Conservation (phyloP, 2,797 vertebrate genomes). For the Catharus ustulatus region DNA sequence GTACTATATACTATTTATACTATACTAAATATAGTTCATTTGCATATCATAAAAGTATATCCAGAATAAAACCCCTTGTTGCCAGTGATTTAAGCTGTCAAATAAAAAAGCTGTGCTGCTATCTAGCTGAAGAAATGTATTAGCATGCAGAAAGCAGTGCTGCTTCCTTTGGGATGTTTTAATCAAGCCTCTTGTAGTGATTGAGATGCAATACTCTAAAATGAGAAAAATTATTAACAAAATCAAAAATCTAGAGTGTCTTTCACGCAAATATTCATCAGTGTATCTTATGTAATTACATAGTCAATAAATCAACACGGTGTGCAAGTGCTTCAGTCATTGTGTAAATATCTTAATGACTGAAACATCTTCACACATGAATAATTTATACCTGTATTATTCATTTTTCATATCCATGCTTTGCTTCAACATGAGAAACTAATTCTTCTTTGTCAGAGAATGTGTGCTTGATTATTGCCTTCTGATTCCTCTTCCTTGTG, state of each 20-base stretch:
- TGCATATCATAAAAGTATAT: background rate
- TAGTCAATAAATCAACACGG: constrained; percentile 74
- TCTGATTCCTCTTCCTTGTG: constrained; percentile 53
- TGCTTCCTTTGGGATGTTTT: constrained; percentile 50
- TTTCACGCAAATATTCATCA: constrained; percentile 73
- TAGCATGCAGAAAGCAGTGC: constrained; percentile 36
- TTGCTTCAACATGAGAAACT: constrained; percentile 70
- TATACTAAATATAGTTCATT: background rate
- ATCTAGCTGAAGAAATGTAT: constrained; percentile 23
- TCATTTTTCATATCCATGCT: constrained; percentile 70
- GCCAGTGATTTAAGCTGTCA: constrained; percentile 12
- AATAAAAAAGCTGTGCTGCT: background rate
- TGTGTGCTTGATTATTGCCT: constrained; percentile 64
- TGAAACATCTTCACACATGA: constrained; percentile 74
- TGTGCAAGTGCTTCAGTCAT: constrained; percentile 68
- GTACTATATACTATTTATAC: background rate
- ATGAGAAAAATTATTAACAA: constrained; percentile 71
- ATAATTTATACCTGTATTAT: constrained; percentile 79
- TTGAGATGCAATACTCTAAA: constrained; percentile 70
- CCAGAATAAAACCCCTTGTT: constrained; percentile 30
- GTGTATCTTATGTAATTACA: constrained; percentile 75
- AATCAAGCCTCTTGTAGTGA: constrained; percentile 68
- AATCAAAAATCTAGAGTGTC: constrained; percentile 68
- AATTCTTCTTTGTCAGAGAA: constrained; percentile 69
- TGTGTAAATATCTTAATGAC: constrained; percentile 80